A percentile compares a stretch with the other conserved stretches of the same genome.
Conservation (phyloP, 1,140 invertebrate species). For the Harlomillsia oculata region DNA sequence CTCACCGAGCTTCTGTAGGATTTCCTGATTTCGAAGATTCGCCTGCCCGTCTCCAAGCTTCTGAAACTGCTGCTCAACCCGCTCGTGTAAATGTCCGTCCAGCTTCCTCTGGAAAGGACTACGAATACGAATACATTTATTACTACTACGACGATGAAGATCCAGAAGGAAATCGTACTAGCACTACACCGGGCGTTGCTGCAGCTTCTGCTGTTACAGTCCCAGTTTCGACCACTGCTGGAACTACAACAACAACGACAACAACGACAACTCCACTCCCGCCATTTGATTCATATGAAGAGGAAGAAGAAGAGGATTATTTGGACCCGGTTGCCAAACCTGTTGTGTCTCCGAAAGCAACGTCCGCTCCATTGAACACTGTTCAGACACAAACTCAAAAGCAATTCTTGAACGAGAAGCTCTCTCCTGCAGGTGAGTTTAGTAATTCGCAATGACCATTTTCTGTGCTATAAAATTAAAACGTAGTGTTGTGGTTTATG, state of each 20-base stretch:
- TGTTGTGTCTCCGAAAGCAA: not conserved
- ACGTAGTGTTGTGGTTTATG: too few species aligned
- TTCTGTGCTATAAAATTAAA: too few species aligned
- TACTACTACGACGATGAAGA: conserved; percentile 70
- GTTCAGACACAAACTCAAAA: too few species aligned
- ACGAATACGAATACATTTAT: conserved; percentile 83
- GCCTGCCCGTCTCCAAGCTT: conserved; percentile 26
- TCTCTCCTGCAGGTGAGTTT: conserved; percentile 14
- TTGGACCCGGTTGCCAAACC: not conserved
- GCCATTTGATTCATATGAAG: not conserved
- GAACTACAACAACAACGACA: not conserved
- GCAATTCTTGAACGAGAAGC: not conserved
- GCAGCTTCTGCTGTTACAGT: not conserved
- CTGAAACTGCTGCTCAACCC: conserved; percentile 38
- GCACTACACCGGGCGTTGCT: not conserved
- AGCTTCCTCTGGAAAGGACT: conserved; percentile 78
- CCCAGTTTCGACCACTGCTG: not conserved
- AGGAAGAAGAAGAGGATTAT: conserved; percentile 6
- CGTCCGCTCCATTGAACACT: not conserved
- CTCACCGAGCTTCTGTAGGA: not conserved
- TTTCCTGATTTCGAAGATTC: conserved; percentile 35
- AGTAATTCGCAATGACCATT: too few species aligned
- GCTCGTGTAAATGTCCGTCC: conserved; percentile 71
- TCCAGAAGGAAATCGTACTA: conserved; percentile 46
- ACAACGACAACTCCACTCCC: not conserved